A percentile compares a stretch with the other conserved stretches of the same genome.
These are phyloP conservation scores for Drusus annulatus DNA, from an alignment of 1,140 invertebrate genomes.

Conservation along the genomic window DNA sequence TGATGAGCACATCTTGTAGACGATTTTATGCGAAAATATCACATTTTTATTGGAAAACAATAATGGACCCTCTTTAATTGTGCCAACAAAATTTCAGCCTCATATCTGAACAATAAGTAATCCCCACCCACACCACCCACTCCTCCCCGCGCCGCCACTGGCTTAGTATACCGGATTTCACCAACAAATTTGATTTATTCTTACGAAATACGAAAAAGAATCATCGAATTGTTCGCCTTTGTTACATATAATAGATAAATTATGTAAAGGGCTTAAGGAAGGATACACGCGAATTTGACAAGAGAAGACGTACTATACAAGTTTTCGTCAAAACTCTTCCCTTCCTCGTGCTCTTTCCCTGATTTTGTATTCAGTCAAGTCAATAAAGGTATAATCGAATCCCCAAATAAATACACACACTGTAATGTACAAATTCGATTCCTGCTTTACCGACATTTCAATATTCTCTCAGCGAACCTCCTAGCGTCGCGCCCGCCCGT, in stretches of 20 bases:
- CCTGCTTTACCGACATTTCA: conserved; percentile 51
- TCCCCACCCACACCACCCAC: not conserved
- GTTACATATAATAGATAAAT: not conserved
- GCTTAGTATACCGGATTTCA: not conserved
- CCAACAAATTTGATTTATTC: no score
- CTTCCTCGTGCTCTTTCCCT: conserved; percentile 26
- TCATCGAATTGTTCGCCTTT: no score
- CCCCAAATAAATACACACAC: conserved; percentile 31
- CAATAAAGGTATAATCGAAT: conserved; percentile 49
- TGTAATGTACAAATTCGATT: conserved; percentile 32
- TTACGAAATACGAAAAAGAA: not conserved
- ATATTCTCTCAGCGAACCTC: conserved; percentile 46
- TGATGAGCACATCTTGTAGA: conserved; percentile 22
- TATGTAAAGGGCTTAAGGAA: not conserved
- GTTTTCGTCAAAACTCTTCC: conserved; percentile 4
- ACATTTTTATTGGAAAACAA: conserved; percentile 11
- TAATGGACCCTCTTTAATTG: not conserved
- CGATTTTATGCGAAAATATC: conserved; percentile 12
- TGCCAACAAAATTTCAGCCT: no score
- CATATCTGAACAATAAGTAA: no score
- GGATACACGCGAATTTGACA: not conserved
- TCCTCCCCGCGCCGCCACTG: no score
- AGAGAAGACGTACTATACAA: not conserved
- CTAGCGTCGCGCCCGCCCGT: conserved; percentile 28
- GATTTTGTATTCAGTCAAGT: conserved; percentile 45